These are phyloP conservation scores for Drosophila nigrodunni DNA, from an alignment of 1,140 invertebrate species.

Conservation along the genomic window DNA sequence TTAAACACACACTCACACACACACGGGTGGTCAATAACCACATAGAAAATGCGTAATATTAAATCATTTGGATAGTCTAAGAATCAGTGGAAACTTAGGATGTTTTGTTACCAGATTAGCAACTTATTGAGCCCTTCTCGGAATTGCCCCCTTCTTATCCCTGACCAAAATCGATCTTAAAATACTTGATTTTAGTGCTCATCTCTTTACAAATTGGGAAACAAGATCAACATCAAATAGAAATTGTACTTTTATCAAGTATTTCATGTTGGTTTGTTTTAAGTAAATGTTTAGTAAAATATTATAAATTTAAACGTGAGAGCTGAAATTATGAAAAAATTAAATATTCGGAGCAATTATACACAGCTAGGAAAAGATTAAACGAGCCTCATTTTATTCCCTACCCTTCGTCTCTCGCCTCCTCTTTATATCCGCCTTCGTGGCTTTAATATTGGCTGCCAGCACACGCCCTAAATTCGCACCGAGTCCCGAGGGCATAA, in stretches of 20 bases:
- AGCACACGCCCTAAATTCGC: slow-evolving; percentile 53
- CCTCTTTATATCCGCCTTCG: not conserved
- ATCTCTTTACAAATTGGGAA: too few relatives aligned
- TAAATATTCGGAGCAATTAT: slow-evolving; percentile 74
- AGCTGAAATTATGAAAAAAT: slow-evolving; percentile 24
- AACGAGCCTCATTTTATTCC: not conserved
- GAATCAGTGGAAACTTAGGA: slow-evolving; percentile 1
- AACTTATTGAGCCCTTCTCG: too few relatives aligned
- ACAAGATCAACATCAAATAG: too few relatives aligned
- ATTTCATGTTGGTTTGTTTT: too few relatives aligned
- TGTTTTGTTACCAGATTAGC: too few relatives aligned
- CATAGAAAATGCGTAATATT: too few relatives aligned
- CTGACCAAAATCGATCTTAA: too few relatives aligned
- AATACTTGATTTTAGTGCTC: too few relatives aligned
- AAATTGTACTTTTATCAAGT: too few relatives aligned
- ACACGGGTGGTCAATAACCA: not conserved
- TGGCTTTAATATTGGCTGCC: slow-evolving; percentile 49
- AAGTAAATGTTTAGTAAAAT: too few relatives aligned
- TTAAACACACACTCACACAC: slow-evolving; percentile 14
- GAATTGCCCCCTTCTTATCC: too few relatives aligned
- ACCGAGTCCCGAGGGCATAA: slow-evolving; percentile 52
- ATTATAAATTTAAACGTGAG: too few relatives aligned
- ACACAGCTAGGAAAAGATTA: slow-evolving; percentile 18
- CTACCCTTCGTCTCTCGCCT: not conserved
- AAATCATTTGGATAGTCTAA: not conserved